Conservation (phyloP, 2,113 vertebrate species). For the Sceloporus tristichus region DNA sequence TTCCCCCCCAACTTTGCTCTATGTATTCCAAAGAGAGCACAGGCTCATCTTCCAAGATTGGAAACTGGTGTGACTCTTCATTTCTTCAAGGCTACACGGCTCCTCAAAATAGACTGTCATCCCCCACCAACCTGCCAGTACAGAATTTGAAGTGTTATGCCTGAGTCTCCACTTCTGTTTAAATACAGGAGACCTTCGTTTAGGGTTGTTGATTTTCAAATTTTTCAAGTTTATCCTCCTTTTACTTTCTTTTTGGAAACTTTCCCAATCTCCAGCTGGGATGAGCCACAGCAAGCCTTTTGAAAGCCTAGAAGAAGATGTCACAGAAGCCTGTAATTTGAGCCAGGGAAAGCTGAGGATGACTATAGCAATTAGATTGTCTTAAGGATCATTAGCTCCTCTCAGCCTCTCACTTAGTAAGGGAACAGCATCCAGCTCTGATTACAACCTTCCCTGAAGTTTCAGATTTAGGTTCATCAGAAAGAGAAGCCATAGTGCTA, state of each 20-base stretch:
- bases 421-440: background rate
- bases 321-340: constrained; percentile 14
- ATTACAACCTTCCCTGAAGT: constrained; percentile 4
- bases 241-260: background rate
- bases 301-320: background rate
- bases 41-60: background rate
- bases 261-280: background rate
- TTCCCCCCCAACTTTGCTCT: background rate
- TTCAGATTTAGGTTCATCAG: constrained; percentile 25
- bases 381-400: constrained; percentile 26
- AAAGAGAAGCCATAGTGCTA: background rate
- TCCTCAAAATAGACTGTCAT: background rate
- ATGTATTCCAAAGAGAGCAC: background rate
- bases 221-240: too few species aligned
- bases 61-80: background rate
- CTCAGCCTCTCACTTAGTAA: background rate
- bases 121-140: background rate
- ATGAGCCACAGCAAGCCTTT: background rate
- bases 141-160: background rate
- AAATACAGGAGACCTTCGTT: background rate
- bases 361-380: background rate
- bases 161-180: background rate
- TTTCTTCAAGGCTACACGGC: background rate
- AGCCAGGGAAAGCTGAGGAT: background rate
- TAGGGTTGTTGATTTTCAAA: background rate